Conservation (phyloP, 2,888 invertebrate genomes). For the Xylophagus ater region DNA sequence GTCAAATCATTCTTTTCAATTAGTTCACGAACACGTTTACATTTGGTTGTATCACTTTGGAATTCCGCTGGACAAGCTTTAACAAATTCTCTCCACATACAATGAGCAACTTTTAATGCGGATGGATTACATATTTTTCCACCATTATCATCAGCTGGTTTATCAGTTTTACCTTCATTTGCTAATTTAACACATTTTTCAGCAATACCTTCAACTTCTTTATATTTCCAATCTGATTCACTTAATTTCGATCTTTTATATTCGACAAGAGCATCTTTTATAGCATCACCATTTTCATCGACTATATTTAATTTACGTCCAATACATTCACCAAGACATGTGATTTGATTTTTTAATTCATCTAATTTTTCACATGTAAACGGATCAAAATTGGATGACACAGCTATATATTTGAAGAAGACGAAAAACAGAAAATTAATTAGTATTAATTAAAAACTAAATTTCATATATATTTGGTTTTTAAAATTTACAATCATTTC, state of each 20-base stretch:
- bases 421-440: too few relatives aligned
- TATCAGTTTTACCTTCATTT: too few relatives aligned
- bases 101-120: neutral
- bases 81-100: neutral
- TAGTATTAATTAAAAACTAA: too few relatives aligned
- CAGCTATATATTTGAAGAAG: too few relatives aligned
- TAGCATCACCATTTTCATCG: neutral
- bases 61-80: neutral
- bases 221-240: neutral
- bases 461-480: too few relatives aligned
- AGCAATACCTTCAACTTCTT: neutral
- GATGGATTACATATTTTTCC: neutral
- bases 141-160: neutral
- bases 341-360: neutral
- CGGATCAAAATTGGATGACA: too few relatives aligned
- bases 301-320: neutral
- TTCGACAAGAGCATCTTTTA: neutral
- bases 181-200: neutral
- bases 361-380: neutral
- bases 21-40: too few relatives aligned
- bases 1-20: too few relatives aligned
- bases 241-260: neutral
- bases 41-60: neutral
- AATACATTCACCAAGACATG: neutral
- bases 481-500: too few relatives aligned